These are phyloP conservation scores for Strigamia maritima DNA, from an alignment of 2,888 invertebrate species.

Conservation along the genomic window DNA sequence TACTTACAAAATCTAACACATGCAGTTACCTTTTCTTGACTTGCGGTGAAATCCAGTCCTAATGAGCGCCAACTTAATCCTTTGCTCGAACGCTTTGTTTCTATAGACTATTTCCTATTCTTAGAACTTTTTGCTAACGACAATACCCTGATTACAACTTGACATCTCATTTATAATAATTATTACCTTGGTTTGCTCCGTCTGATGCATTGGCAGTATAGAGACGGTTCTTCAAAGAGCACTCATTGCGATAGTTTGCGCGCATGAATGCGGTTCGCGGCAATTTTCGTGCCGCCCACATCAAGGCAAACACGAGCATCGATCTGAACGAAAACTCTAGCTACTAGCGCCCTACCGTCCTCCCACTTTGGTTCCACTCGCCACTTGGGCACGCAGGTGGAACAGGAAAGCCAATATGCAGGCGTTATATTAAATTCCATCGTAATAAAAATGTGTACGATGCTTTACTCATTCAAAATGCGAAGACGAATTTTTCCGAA, in stretches of 20 bases:
- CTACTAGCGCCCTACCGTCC: constrained; percentile 5
- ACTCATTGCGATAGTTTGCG: constrained; percentile 5
- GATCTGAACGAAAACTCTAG: constrained; percentile 2
- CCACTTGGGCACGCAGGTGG: constrained; percentile 1
- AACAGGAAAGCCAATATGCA: constrained; percentile 6
- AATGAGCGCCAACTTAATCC: background rate
- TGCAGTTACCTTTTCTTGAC: too few relatives aligned
- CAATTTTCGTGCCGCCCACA: constrained; percentile 5
- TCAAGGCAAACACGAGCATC: constrained; percentile 15
- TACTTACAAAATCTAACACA: too few relatives aligned
- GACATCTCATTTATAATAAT: background rate
- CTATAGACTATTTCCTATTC: background rate
- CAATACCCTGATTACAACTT: background rate
- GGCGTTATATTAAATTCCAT: background rate
- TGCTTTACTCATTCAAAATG: background rate
- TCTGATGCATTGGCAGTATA: background rate
- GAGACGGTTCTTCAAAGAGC: background rate
- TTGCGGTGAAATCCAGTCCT: background rate
- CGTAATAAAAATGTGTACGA: background rate
- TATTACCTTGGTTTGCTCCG: background rate
- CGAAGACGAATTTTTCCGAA: background rate
- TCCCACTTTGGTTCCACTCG: background rate
- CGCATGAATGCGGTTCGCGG: constrained; percentile 15
- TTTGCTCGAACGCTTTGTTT: background rate
- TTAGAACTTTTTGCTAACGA: background rate